Evolutionary conservation across 2,113 vertebrate genomes (phyloP), one percentile per base, ranked within the genome.

Genomic region (Telmatochromis sp.): DNA sequence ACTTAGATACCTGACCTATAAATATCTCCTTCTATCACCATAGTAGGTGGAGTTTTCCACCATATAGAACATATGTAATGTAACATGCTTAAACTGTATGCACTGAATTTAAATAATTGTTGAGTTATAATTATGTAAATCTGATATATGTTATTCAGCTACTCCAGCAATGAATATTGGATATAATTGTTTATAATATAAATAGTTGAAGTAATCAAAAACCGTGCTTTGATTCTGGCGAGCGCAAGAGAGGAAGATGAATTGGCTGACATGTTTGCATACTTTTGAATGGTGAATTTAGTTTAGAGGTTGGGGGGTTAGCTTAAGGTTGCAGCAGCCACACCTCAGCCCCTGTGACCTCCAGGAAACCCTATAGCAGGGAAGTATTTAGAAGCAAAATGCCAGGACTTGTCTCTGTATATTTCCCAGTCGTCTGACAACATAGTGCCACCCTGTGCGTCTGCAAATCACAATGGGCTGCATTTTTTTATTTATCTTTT

Each of bases 201-300:
- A 78, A 55, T 23, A 21, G 51, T 57, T n/a, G 23, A 42, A 28
- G 71, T 28, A 45, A 47, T 75, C 42, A 75, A 31, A 51, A 17
- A 6, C 57, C 6, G 14, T 80, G n/a, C 26, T 75, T 55, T 73
- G 51, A 84, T 13, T 50, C 57, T 35, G 40, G 37, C 33, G 51
- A 81, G 79, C 4, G 5, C 23, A 55, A 85, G 90, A 80, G 26
- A 71, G 63, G 31, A 88, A 84, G 91, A 95, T 90, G 80, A 83
- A 93, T 90, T 68, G 87, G 54, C 63, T 92, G 92, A 93, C 94
- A 94, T 91, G 91, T 92, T 94, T 89, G 88, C 92, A 94, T 95
- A 91, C 82, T 89, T 92, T 37, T 47, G 88, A 60, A 83, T 88
- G 89, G 89, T 92, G 90, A 91, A 91, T 94, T 94, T 94, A 91